These are phyloP conservation scores for Stenotaenia linearis DNA, from an alignment of 2,888 invertebrate species.

Conservation along the genomic window DNA sequence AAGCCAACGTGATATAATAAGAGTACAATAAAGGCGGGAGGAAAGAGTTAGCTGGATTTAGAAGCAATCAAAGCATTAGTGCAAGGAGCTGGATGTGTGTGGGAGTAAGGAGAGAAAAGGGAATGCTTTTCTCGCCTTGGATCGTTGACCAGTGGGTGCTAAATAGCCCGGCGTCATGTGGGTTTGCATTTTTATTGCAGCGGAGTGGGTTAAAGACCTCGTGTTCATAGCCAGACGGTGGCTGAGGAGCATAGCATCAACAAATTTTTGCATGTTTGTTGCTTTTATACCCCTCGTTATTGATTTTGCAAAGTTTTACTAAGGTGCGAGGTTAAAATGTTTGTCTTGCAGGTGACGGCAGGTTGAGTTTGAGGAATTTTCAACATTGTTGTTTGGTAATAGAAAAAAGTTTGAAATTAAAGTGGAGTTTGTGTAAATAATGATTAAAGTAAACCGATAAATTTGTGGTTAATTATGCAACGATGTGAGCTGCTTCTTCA, in stretches of 20 bases:
- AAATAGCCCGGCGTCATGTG: not conserved
- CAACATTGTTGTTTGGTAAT: no score
- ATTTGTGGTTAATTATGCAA: no score
- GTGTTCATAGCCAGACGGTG: not conserved
- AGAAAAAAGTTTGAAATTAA: no score
- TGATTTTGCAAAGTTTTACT: not conserved
- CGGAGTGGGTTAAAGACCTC: not conserved
- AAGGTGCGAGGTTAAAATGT: not conserved
- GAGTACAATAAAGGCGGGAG: constrained; percentile 27
- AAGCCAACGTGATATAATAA: constrained; percentile 29
- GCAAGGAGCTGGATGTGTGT: not conserved
- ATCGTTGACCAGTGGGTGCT: not conserved
- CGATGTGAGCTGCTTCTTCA: not conserved
- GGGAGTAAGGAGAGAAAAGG: not conserved
- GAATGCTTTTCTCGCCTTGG: not conserved
- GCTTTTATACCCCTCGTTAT: not conserved
- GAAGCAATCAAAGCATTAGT: constrained; percentile 30
- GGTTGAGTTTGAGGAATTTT: not conserved
- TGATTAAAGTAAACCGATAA: no score
- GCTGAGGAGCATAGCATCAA: not conserved
- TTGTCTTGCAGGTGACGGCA: not conserved
- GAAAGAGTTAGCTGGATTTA: constrained; percentile 28
- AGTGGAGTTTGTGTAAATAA: no score
- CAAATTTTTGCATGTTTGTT: not conserved
- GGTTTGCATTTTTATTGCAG: not conserved